Percentiles rank a stretch among this genome's conserved stretches.
Conservation (phyloP, 30 jellyfish, hydroid and myxozoan genomes). For the Chrysaora quinquecirrha region DNA sequence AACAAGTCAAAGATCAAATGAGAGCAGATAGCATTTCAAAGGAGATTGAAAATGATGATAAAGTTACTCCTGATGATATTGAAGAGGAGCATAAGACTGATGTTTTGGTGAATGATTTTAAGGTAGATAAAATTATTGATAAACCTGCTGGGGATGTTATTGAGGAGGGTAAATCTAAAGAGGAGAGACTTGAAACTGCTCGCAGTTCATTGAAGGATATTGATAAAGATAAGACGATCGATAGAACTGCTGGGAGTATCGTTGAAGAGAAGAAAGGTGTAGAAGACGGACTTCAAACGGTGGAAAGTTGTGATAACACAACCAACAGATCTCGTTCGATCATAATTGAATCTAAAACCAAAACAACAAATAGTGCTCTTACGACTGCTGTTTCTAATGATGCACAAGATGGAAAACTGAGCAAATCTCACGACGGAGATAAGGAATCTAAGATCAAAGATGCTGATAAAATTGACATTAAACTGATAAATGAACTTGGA, state of each 20-base stretch:
- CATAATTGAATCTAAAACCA: background rate
- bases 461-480: background rate
- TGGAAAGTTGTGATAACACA: background rate
- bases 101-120: no score
- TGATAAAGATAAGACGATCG: no score
- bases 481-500: slow-evolving; percentile 26
- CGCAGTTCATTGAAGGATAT: no score
- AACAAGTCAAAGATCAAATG: slow-evolving; percentile 58
- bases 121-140: background rate
- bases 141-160: background rate
- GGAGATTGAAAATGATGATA: background rate
- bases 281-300: background rate
- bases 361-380: no score
- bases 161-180: background rate
- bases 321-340: background rate
- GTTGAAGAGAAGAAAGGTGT: background rate
- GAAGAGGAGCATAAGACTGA: no score
- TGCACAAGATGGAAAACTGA: background rate
- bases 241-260: no score
- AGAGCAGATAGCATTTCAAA: slow-evolving; percentile 37
- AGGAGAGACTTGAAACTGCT: background rate
- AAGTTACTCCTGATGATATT: no score
- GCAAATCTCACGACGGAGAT: background rate
- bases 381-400: background rate
- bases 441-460: background rate